A percentile compares a stretch with the other conserved stretches of the same genome.
phyloP scores from a whole-genome alignment of 2,888 invertebrate species.

The Platerodrilus igneus region DNA sequence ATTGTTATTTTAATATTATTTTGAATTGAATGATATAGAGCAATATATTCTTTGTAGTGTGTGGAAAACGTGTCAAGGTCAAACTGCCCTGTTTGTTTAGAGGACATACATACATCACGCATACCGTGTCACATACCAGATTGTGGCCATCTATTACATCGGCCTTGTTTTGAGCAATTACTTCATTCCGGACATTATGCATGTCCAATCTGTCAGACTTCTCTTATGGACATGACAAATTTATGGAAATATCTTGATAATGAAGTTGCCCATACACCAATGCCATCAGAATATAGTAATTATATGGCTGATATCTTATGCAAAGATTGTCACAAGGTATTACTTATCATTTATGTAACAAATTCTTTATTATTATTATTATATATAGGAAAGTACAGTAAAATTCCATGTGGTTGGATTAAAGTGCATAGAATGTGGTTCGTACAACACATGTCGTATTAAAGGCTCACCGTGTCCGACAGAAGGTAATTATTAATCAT shows the following conservation, averaged over 20 bases:
- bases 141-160: conserved; percentile 84
- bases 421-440: conserved; percentile 83
- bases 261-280: conserved; percentile 75
- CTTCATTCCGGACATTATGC: conserved; percentile 75
- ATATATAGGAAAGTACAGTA: conserved; percentile 68
- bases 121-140: conserved; percentile 85
- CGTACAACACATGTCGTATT: conserved; percentile 83
- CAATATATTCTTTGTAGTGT: conserved; percentile 58
- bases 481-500: too few species aligned
- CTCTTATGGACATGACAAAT: conserved; percentile 81
- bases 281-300: conserved; percentile 79
- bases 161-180: conserved; percentile 78
- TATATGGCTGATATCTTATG: conserved; percentile 79
- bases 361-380: conserved; percentile 1
- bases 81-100: conserved; percentile 85
- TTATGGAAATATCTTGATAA: conserved; percentile 78
- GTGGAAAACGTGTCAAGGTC: conserved; percentile 84
- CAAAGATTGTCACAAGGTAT: conserved; percentile 89
- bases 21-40: conserved; percentile 1
- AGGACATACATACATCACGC: conserved; percentile 87
- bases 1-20: too few species aligned
- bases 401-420: conserved; percentile 84
- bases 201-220: conserved; percentile 85
- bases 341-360: conserved; percentile 14
- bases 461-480: conserved; percentile 52